phyloP scores from a whole-genome alignment of 2,888 invertebrate species.

The Acholoe squamosa region DNA sequence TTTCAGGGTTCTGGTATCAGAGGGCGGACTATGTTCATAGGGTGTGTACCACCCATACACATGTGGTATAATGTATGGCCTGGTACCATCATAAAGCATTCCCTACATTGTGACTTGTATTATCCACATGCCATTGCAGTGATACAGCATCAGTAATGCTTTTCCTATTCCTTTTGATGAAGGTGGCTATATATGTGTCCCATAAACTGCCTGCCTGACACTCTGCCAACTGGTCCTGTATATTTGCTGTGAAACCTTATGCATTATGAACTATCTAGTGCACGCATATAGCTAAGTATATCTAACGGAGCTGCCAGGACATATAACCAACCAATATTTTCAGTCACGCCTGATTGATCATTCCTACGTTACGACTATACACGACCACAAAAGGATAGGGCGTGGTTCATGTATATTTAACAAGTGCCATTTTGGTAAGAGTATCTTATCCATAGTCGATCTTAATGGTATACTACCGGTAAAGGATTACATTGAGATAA shows the following conservation, averaged over 20 bases:
- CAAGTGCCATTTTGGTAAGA: not conserved
- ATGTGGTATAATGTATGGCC: too few relatives aligned
- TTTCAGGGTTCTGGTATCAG: too few relatives aligned
- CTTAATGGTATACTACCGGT: too few relatives aligned
- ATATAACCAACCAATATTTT: not conserved
- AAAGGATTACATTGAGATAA: too few relatives aligned
- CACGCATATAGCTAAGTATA: not conserved
- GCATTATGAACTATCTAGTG: not conserved
- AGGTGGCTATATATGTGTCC: not conserved
- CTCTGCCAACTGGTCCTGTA: not conserved
- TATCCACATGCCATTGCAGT: too few relatives aligned
- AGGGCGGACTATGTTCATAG: too few relatives aligned
- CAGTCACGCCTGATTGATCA: conserved; percentile 14
- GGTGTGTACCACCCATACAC: too few relatives aligned
- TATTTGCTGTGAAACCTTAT: not conserved
- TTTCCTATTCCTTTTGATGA: not conserved
- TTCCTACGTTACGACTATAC: not conserved
- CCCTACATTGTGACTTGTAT: too few relatives aligned
- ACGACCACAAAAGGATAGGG: not conserved
- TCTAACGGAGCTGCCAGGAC: not conserved
- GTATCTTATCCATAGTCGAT: conserved; percentile 12
- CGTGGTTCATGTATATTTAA: conserved; percentile 1
- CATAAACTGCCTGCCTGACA: not conserved
- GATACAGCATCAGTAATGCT: too few relatives aligned
- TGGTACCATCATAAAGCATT: too few relatives aligned